A percentile compares a stretch with the other conserved stretches of the same genome.
These are phyloP conservation scores for Enteromius paludinosus DNA, from an alignment of 2,797 vertebrate genomes.

Conservation along the genomic window DNA sequence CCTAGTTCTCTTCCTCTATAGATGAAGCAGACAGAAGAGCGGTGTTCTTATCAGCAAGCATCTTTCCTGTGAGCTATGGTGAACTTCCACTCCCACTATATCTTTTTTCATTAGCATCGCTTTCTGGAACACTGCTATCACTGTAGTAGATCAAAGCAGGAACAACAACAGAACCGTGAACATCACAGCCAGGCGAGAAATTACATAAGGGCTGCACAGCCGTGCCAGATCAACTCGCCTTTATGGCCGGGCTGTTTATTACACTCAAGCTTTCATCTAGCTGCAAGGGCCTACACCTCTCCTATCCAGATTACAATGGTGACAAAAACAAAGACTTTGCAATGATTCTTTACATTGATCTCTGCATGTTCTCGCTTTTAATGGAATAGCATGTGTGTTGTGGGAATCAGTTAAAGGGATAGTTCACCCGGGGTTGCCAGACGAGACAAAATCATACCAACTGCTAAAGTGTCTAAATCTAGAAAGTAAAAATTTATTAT, in stretches of 20 bases:
- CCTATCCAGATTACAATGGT: constrained; percentile 23
- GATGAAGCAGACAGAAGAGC: constrained; percentile 42
- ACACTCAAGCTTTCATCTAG: constrained; percentile 33
- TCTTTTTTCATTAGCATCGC: constrained; percentile 63
- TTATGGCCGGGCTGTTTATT: constrained; percentile 31
- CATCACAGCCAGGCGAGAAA: constrained; percentile 60
- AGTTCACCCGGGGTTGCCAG: neutral
- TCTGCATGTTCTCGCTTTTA: neutral
- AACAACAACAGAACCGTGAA: constrained; percentile 54
- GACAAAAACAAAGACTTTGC: constrained; percentile 13
- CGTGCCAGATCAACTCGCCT: constrained; percentile 35
- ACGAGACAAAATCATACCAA: neutral
- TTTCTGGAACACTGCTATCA: constrained; percentile 63
- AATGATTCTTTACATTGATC: constrained; percentile 4
- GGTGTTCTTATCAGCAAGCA: constrained; percentile 50
- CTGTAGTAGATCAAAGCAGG: constrained; percentile 61
- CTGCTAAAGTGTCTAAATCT: neutral
- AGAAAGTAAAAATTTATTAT: too few relatives aligned
- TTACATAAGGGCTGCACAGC: constrained; percentile 48
- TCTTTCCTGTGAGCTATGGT: constrained; percentile 56
- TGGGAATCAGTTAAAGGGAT: neutral
- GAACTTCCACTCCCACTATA: constrained; percentile 62
- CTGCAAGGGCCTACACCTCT: constrained; percentile 11
- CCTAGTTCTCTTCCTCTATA: constrained; percentile 47
- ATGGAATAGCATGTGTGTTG: neutral